phyloP scores from a whole-genome alignment of 2,888 invertebrate species.

The Dryomyza anilis region DNA sequence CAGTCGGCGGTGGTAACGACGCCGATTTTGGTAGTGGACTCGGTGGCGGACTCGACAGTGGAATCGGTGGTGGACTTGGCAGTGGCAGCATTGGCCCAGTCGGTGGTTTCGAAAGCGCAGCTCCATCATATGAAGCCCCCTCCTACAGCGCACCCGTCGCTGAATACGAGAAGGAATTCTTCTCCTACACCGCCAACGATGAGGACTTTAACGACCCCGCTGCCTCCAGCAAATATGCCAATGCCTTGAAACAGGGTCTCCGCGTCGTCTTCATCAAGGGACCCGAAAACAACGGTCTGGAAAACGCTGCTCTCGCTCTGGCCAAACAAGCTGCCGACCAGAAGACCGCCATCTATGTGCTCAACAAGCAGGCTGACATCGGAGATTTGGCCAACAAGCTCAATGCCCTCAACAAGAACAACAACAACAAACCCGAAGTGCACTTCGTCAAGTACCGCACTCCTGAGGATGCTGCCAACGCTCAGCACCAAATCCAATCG shows the following conservation, averaged over 20 bases:
- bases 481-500: constrained; percentile 46
- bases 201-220: constrained; percentile 45
- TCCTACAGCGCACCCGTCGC: constrained; percentile 30
- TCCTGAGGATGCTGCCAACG: constrained; percentile 49
- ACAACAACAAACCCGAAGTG: constrained; percentile 52
- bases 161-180: constrained; percentile 46
- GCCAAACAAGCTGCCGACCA: constrained; percentile 48
- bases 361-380: constrained; percentile 49
- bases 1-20: neutral
- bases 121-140: neutral
- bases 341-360: constrained; percentile 53
- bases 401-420: constrained; percentile 40
- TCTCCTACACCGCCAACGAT: constrained; percentile 47
- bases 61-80: neutral
- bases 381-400: constrained; percentile 44
- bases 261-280: constrained; percentile 52
- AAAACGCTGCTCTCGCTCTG: constrained; percentile 45
- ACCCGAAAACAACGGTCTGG: constrained; percentile 47
- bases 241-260: constrained; percentile 42
- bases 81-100: neutral
- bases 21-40: constrained; percentile 1
- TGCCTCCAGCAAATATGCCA: constrained; percentile 35
- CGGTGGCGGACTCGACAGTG: neutral
- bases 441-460: constrained; percentile 55
- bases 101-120: neutral